Evolutionary conservation across 2,888 invertebrate genomes (phyloP), one percentile per base, ranked within the genome.

Genomic region (Dasypogon diadema): DNA sequence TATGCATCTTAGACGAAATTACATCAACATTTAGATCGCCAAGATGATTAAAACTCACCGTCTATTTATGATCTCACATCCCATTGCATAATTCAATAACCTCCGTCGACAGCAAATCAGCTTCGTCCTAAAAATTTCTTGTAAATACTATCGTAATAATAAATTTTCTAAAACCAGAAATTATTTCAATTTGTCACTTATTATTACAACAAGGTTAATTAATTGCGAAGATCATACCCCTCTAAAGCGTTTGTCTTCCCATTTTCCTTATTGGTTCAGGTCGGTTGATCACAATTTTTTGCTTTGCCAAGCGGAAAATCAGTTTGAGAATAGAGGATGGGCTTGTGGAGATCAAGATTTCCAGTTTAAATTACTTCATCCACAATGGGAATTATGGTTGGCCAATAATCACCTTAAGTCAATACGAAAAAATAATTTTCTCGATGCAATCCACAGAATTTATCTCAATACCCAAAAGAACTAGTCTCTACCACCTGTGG

Each of bases 301-400:
- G 75, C 75, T 75, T 75, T 75, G 48, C 18, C 55, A 22, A 75
- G 75, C 75, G 37, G 56, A 75, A 75, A 75, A 75, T 75, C 46
- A 54, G 12, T 54, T 63, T n/a, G 6, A 22, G 1, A 12, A 37
- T 51, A 5, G n/a, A n/a, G 10, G 18, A 4, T 8, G 5, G 51
- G 16, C 24, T n/a, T 18, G 37, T 12, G 24, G 37, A 8, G 10
- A 18, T 18, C 37, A 60, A 37, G 21, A 60, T 18, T 65, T 21
- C 14, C 65, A 34, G 2, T 26, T 65, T 21, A 8, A 65, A 46
- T 65, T 65, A 65, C 46, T 26, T n/a, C n/a, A n/a, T n/a, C n/a
- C n/a, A n/a, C n/a, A n/a, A n/a, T n/a, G n/a, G n/a, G n/a, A n/a
- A n/a, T n/a, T n/a, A 12, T 12, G 42, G 42, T 6, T 6, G 1